Evolutionary conservation across 2,113 vertebrate species (phyloP).

Genomic region (Epinephelus fuscoguttatus): DNA sequence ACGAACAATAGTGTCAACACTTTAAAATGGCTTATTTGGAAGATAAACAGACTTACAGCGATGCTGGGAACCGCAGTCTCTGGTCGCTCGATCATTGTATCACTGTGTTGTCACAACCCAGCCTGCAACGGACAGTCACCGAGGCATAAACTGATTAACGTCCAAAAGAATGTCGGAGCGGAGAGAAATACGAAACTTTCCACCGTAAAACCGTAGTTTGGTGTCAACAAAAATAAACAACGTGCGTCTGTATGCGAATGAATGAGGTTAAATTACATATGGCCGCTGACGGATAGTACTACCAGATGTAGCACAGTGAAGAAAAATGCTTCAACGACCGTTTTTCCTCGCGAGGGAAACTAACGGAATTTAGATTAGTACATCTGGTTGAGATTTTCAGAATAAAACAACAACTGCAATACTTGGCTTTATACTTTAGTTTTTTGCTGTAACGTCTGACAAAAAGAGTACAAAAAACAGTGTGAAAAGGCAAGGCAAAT

Average conservation of each 20-base stretch:
- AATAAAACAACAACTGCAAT: conserved; percentile 41
- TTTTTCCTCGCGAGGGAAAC: background rate
- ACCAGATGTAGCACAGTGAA: conserved; percentile 19
- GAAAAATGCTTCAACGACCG: conserved; percentile 18
- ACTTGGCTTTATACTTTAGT: too few relatives aligned
- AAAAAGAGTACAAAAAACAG: too few relatives aligned
- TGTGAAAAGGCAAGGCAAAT: too few relatives aligned
- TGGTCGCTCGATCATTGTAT: conserved; percentile 85
- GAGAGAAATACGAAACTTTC: background rate
- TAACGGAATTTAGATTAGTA: rapidly evolving
- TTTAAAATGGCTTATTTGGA: rapidly evolving
- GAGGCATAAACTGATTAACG: conserved; percentile 61
- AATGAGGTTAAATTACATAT: conserved; percentile 64
- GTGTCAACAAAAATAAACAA: background rate
- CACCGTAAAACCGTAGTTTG: rapidly evolving
- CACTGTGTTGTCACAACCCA: conserved; percentile 75
- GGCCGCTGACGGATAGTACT: conserved; percentile 32
- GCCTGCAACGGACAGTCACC: conserved; percentile 63
- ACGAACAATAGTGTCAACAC: background rate
- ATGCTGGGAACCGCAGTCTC: conserved; percentile 84
- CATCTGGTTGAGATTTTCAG: conserved; percentile 56
- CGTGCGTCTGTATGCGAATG: conserved; percentile 45
- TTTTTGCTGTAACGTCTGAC: too few relatives aligned
- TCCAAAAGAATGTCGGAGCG: conserved; percentile 22
- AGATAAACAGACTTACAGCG: conserved; percentile 79